Percentiles rank a stretch among this genome's conserved stretches.
These are phyloP conservation scores for Schizopygopsis malacanthus DNA, from an alignment of 2,797 vertebrate genomes.

Conservation along the genomic window DNA sequence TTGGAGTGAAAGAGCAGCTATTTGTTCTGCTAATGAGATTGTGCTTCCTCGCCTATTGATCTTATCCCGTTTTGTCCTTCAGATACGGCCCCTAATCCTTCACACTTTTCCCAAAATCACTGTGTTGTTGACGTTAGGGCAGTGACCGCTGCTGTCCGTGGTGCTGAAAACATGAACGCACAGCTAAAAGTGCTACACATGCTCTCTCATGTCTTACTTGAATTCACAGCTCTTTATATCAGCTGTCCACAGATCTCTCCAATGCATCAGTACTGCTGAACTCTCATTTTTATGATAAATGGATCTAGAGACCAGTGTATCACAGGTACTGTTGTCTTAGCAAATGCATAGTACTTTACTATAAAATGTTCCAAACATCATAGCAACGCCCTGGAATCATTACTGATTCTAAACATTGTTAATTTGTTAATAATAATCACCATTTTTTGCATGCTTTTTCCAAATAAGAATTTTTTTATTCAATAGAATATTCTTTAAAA, in stretches of 20 bases:
- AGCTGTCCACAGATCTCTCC: not conserved
- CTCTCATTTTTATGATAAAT: not conserved
- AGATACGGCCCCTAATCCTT: slow-evolving; percentile 13
- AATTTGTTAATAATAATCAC: not conserved
- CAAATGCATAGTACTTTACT: too few relatives aligned
- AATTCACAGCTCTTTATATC: not conserved
- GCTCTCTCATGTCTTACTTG: not conserved
- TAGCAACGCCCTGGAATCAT: not conserved
- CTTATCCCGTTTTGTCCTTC: slow-evolving; percentile 41
- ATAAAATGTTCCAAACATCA: not conserved
- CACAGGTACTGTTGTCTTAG: not conserved
- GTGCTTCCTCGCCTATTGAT: slow-evolving; percentile 59
- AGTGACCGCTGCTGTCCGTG: slow-evolving; percentile 32
- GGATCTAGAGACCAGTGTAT: not conserved
- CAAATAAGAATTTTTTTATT: not conserved
- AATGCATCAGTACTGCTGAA: not conserved
- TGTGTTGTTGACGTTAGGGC: not conserved
- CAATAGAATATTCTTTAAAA: not conserved
- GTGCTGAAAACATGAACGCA: slow-evolving; percentile 33
- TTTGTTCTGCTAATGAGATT: slow-evolving; percentile 63
- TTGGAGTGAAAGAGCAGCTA: slow-evolving; percentile 34
- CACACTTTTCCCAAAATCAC: not conserved
- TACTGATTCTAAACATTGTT: not conserved
- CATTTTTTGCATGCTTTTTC: not conserved
- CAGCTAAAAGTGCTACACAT: not conserved